phyloP scores from a whole-genome alignment of 2,888 invertebrate genomes.

The Caenorhabditis japonica region DNA sequence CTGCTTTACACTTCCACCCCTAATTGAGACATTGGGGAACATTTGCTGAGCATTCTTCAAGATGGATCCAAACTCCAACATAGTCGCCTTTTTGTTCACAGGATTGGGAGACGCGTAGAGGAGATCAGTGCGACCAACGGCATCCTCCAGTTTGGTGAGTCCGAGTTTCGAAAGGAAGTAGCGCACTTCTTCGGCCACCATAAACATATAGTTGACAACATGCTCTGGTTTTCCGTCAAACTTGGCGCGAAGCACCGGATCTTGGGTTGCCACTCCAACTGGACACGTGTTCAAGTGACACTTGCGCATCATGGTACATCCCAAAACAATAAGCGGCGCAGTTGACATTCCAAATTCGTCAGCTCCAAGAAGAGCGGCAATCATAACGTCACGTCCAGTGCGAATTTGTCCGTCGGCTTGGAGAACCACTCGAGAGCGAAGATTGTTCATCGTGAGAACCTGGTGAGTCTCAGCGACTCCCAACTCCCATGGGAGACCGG shows the following conservation, averaged over 20 bases:
- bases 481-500: conserved; percentile 98
- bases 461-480: conserved; percentile 99
- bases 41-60: conserved; percentile 90
- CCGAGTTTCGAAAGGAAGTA: conserved; percentile 92
- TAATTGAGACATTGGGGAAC: conserved; percentile 90
- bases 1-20: conserved; percentile 88
- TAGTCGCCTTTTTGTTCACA: conserved; percentile 86
- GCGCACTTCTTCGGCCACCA: conserved; percentile 95
- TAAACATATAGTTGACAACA: conserved; percentile 95
- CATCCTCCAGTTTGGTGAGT: conserved; percentile 81
- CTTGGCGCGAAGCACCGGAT: conserved; percentile 92
- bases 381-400: conserved; percentile 94
- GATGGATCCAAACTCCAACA: conserved; percentile 88
- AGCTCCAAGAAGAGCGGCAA: conserved; percentile 94
- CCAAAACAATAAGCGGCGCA: conserved; percentile 95
- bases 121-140: conserved; percentile 83
- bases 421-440: conserved; percentile 89
- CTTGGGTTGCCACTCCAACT: conserved; percentile 98
- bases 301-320: conserved; percentile 99
- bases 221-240: conserved; percentile 98
- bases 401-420: conserved; percentile 96
- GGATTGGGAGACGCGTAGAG: conserved; percentile 85
- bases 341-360: conserved; percentile 99
- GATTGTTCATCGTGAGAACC: conserved; percentile 79
- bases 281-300: conserved; percentile 99